A percentile compares a stretch with the other conserved stretches of the same genome.
phyloP scores from a whole-genome alignment of 2,797 vertebrate genomes.

The Eptatretus atami region DNA sequence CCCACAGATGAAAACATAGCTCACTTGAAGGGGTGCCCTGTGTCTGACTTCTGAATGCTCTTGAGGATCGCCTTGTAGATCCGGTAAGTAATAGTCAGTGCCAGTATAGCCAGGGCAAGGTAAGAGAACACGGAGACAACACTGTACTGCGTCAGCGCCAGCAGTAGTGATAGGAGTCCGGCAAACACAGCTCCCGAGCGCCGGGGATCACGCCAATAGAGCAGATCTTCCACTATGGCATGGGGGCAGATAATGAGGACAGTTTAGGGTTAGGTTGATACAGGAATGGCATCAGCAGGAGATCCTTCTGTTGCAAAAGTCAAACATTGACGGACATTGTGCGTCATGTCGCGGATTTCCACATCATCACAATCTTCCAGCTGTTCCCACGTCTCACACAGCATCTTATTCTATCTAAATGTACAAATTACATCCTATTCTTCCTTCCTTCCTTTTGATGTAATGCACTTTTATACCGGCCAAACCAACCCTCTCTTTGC shows the following conservation, averaged over 20 bases:
- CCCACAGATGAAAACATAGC: conserved; percentile 9
- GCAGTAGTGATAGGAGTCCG: conserved; percentile 64
- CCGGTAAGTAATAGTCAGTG: conserved; percentile 91
- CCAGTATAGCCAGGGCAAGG: conserved; percentile 67
- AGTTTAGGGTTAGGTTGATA: no score
- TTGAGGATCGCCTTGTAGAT: conserved; percentile 96
- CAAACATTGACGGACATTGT: no score
- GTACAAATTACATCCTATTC: no score
- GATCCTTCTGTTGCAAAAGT: no score
- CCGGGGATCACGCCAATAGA: conserved; percentile 91
- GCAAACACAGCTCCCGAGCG: conserved; percentile 70
- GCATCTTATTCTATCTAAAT: no score
- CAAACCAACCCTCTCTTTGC: no score
- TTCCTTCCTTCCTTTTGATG: no score
- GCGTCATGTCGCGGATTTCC: no score
- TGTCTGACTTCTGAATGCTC: conserved; percentile 92
- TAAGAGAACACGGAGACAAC: conserved; percentile 87
- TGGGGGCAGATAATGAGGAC: background rate
- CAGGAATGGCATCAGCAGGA: no score
- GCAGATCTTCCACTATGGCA: conserved; percentile 54
- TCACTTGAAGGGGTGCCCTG: conserved; percentile 96
- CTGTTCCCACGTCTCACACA: no score
- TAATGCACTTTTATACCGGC: no score
- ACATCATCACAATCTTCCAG: no score
- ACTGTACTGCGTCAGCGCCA: conserved; percentile 96